These are phyloP conservation scores for Drosophila incognita DNA, from an alignment of 2,888 invertebrate species.

Conservation along the genomic window DNA sequence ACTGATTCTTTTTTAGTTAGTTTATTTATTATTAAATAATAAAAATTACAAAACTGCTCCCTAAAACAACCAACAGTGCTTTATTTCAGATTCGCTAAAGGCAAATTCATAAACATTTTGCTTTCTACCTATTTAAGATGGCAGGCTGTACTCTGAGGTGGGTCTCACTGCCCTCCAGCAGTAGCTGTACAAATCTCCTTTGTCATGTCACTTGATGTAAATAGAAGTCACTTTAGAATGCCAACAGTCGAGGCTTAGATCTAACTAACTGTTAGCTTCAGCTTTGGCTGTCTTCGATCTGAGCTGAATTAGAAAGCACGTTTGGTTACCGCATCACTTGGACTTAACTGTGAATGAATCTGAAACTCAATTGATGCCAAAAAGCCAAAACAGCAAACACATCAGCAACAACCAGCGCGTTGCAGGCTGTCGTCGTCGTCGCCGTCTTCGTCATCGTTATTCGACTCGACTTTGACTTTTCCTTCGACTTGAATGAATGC, in stretches of 20 bases:
- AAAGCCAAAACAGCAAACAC: slow-evolving; percentile 29
- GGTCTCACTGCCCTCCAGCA: background rate
- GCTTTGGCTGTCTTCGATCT: slow-evolving; percentile 21
- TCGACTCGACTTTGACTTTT: slow-evolving; percentile 23
- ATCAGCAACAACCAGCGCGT: slow-evolving; percentile 37
- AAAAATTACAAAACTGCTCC: background rate
- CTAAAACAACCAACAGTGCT: background rate
- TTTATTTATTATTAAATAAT: background rate
- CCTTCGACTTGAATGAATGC: slow-evolving; percentile 68
- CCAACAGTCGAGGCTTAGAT: slow-evolving; percentile 13
- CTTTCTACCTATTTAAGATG: background rate
- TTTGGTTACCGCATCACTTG: slow-evolving; percentile 40
- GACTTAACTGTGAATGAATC: slow-evolving; percentile 56
- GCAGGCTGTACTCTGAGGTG: slow-evolving; percentile 1
- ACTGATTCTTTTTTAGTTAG: background rate
- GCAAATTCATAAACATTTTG: background rate
- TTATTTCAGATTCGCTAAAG: background rate
- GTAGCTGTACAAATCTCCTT: background rate
- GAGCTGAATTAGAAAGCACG: slow-evolving; percentile 45
- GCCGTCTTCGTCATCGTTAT: slow-evolving; percentile 34
- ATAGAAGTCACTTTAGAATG: slow-evolving; percentile 32
- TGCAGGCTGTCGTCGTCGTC: slow-evolving; percentile 40
- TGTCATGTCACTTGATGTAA: slow-evolving; percentile 1
- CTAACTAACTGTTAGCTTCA: slow-evolving; percentile 32
- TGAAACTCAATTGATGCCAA: slow-evolving; percentile 66